These are phyloP conservation scores for Percina caprodes DNA, from an alignment of 2,113 vertebrate genomes.

Conservation along the genomic window DNA sequence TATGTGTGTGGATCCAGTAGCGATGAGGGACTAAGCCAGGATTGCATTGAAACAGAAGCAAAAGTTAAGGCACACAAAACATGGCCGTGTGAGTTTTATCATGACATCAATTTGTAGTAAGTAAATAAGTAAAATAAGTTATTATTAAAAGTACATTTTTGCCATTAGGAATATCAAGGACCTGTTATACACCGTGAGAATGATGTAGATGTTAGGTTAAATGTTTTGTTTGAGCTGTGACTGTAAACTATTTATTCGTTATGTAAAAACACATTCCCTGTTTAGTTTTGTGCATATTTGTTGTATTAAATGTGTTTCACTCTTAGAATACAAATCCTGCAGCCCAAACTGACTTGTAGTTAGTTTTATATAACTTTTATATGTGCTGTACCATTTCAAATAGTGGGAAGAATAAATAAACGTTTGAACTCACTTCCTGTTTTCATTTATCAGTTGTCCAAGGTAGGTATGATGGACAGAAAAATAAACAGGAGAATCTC, in stretches of 20 bases:
- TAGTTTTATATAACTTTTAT: conserved; percentile 81
- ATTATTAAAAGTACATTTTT: conserved; percentile 30
- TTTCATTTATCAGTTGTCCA: neutral
- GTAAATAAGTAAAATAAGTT: too few species aligned
- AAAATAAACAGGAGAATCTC: neutral
- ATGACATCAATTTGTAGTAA: conserved; percentile 42
- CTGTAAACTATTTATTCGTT: conserved; percentile 63
- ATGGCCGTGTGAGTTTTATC: neutral
- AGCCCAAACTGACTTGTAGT: conserved; percentile 30
- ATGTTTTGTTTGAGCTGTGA: conserved; percentile 43
- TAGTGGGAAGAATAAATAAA: conserved; percentile 57
- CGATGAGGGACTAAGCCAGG: conserved; percentile 30
- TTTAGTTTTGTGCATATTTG: conserved; percentile 41
- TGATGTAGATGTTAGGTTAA: conserved; percentile 33
- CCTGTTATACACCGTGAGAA: conserved; percentile 18
- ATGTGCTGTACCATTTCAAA: conserved; percentile 65
- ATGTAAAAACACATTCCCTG: conserved; percentile 36
- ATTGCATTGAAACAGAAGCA: conserved; percentile 35
- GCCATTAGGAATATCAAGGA: conserved; percentile 8
- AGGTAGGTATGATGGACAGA: neutral
- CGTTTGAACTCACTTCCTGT: conserved; percentile 27
- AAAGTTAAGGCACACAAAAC: conserved; percentile 32
- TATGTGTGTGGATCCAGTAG: conserved; percentile 36
- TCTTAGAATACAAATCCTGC: conserved; percentile 39
- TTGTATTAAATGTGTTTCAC: conserved; percentile 27